Base-by-base conservation (phyloP, 2,888 invertebrate species). In the Eupithecia inturbata region DNA sequence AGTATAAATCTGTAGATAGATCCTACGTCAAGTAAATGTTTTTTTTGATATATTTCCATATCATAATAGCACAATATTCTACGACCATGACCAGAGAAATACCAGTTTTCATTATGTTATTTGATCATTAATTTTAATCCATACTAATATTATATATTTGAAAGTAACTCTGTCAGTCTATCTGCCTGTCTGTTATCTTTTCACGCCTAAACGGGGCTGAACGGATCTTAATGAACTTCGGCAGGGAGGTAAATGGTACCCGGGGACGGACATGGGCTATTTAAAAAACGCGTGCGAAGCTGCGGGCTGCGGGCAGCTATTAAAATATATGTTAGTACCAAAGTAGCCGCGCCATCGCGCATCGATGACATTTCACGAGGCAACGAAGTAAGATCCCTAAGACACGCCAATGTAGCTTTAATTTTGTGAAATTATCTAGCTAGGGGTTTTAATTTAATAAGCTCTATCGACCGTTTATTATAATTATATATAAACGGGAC, bases 391-490 rank as follows among this genome's bases (percentile, higher is more conserved):
- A 69, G 5, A 41, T 68, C 57, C 41, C 70, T 60, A 64, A 72
- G 53, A 53, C 33, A 63, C 28, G 39, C 39, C 57, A 45, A 63
- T 60, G 39, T 67, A 75, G 62, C 53, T 73, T 70, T 77, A 62
- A 71, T 75, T 74, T 66, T 22, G 68, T 68, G 67, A 72, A 70
- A 75, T 70, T 76, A 76, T 69, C 73, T 76, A 76, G 69, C 72
- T 75, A 71, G 63, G 72, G 68, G 67, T 67, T 62, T 74, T 71
- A 73, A 75, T 69, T 70, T 71, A 75, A 78, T 75, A 74, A 72
- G 74, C 67, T 71, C 71, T 70, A 75, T 73, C 72, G 77, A 76
- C 71, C 73, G 67, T 76, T 76, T 73, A 78, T 75, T 67, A n/a
- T n/a, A n/a, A n/a, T n/a, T n/a, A n/a, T n/a, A n/a, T n/a, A n/a